phyloP scores from a whole-genome alignment of 1,140 invertebrate species.

The Pogonomyrmex barbatus region DNA sequence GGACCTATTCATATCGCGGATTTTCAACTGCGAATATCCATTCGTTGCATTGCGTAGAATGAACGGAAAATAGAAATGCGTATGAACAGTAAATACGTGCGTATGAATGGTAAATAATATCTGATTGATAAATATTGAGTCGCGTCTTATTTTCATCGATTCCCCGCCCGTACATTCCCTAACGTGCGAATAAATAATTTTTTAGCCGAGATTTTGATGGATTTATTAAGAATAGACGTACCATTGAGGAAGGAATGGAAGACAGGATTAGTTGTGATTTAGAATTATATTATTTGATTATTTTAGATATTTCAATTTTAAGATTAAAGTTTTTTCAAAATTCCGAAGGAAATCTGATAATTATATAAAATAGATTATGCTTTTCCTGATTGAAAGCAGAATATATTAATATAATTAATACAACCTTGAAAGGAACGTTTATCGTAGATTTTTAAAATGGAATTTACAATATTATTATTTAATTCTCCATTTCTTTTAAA shows the following conservation, averaged over 20 bases:
- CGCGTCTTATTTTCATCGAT: slow-evolving; percentile 18
- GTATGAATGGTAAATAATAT: slow-evolving; percentile 43
- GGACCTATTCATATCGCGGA: slow-evolving; percentile 60
- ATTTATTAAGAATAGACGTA: background rate
- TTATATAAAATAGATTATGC: background rate
- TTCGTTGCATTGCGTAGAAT: slow-evolving; percentile 18
- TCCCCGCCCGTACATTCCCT: background rate
- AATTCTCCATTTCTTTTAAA: background rate
- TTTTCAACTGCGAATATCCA: slow-evolving; percentile 53
- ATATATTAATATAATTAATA: background rate
- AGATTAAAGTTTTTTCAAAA: background rate
- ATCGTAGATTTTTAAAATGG: background rate
- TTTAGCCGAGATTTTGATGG: background rate
- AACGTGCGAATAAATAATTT: background rate
- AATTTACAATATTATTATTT: background rate
- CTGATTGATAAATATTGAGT: slow-evolving; percentile 25
- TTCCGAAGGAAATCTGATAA: background rate
- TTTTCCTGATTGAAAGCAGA: background rate
- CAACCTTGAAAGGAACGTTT: background rate
- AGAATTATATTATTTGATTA: background rate
- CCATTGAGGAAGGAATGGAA: background rate
- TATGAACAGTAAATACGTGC: too few relatives aligned
- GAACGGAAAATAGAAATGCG: slow-evolving; percentile 27
- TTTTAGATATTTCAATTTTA: background rate
- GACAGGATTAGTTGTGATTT: background rate